Evolutionary conservation across 1,140 invertebrate species (phyloP).

Genomic region (Calliphora vicina): DNA sequence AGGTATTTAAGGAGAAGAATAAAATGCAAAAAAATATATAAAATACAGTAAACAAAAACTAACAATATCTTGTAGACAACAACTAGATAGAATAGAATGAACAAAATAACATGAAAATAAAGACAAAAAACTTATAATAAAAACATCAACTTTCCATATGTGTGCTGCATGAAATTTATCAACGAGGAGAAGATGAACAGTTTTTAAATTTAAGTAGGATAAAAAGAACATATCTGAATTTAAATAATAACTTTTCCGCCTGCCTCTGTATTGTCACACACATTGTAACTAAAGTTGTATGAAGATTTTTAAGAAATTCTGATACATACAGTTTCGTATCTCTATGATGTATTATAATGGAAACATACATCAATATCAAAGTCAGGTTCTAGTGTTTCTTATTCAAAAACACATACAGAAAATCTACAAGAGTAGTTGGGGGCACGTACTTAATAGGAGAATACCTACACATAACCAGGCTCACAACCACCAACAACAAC

Average conservation of each 20-base stretch:
- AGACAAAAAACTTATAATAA: neutral
- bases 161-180: neutral
- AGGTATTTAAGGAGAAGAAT: neutral
- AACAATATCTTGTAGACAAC: neutral
- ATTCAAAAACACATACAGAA: neutral
- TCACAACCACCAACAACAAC: neutral
- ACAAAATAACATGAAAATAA: neutral
- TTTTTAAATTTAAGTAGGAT: neutral
- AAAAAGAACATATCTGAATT: too few species aligned
- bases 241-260: too few species aligned
- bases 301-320: neutral
- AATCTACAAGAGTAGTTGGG: neutral
- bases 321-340: neutral
- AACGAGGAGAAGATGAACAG: neutral
- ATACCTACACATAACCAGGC: neutral
- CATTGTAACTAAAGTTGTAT: neutral
- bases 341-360: neutral
- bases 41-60: neutral
- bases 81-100: neutral
- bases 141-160: neutral
- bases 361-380: slow-evolving; percentile 17
- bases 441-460: neutral
- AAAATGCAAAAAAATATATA: neutral
- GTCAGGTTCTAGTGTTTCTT: slow-evolving; percentile 3
- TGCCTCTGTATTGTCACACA: neutral